Evolutionary conservation across 2,797 vertebrate genomes (phyloP).

Genomic region (Craterocephalus amniculus): DNA sequence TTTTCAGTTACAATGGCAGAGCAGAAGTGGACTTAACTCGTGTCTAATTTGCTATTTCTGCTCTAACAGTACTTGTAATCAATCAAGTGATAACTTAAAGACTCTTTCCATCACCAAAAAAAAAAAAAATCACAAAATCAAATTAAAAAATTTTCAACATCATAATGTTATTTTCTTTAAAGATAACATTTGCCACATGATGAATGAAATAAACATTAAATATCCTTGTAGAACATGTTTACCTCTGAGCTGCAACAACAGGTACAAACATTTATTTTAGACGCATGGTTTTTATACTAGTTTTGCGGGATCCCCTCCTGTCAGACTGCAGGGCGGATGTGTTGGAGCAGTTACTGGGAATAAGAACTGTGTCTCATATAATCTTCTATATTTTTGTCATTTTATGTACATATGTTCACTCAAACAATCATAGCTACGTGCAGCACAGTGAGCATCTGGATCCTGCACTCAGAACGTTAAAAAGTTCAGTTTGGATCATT

Average conservation of each 20-base stretch:
- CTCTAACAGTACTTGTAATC: not conserved
- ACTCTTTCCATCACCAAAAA: no score
- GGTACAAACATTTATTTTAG: not conserved
- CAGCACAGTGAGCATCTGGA: not conserved
- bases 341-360: not conserved
- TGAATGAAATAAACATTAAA: not conserved
- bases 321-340: not conserved
- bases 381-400: not conserved
- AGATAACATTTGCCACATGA: not conserved
- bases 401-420: not conserved
- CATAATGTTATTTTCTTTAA: no score
- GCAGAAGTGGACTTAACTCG: no score
- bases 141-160: no score
- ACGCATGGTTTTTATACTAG: not conserved
- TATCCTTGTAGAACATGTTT: not conserved
- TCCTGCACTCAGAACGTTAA: not conserved
- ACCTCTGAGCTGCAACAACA: not conserved
- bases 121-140: no score
- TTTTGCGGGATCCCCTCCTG: not conserved
- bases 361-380: not conserved
- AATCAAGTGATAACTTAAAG: not conserved
- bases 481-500: not conserved
- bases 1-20: no score
- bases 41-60: not conserved
- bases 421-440: not conserved